Base-by-base conservation (phyloP, 2,113 vertebrate genomes). In the Rhinogobius similis region DNA sequence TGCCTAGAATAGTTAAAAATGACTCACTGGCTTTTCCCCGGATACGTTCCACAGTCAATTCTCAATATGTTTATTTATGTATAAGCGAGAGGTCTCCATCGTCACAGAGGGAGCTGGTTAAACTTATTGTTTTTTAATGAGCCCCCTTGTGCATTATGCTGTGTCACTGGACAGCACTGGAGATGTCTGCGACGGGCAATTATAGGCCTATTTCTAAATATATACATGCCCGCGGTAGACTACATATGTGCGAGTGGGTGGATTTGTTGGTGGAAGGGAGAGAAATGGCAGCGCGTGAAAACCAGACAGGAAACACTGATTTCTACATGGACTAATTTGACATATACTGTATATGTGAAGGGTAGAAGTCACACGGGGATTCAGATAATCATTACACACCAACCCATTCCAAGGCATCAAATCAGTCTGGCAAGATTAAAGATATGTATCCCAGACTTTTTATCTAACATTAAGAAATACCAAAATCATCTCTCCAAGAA, bases 71-170 rank as follows among this genome's bases (percentile, higher is more conserved):
- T 44, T 79, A 66, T 68, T 23, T 64, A 2, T 65, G 32, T 75
- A 48, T 75, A 67, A 56, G 43, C 53, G 62, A 18, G 56, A 79
- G 53, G 77, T 82, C 62, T 81, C 66, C 52, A 26, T 71, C 76
- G 73, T 81, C 68, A 67, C 46, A 48, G 68, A 65, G 67, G 70
- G 43, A 50, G 20, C 46, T 10, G 63, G 56, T 72, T 62, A 52
- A 64, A 77, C 59, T 77, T 76, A 68, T 87, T 88, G 78, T 87
- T 85, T 89, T 41, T 84, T 89, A 90, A 89, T 87, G 76, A 88
- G 86, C 72, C 82, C 81, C 86, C 5, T 44, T 77, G 83, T n/a
- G 77, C 56, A 73, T 81, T 82, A 36, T 27, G 27, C 71, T 18
- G 44, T 72, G 78, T 78, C 63, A 77, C 9, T 65, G 69, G 56